Base-by-base conservation (phyloP, 2,888 invertebrate species). In the Lochmaea capreae region DNA sequence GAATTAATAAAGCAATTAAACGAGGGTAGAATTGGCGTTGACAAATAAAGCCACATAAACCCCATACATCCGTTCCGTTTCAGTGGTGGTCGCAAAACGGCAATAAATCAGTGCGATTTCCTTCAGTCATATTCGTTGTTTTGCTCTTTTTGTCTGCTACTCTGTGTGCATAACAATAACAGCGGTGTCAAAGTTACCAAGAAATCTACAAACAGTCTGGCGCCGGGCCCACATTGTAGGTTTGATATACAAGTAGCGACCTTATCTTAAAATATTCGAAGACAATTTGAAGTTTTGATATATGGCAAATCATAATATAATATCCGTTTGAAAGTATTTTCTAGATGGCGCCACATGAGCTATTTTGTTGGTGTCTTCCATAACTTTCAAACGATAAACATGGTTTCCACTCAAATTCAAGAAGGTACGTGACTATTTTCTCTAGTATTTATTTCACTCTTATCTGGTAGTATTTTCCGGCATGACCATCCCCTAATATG, bases 31-130 rank as follows among this genome's bases (percentile, higher is more conserved):
- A 79, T 78, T 78, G 79, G 76, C 79, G 77, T 80, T 80, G 80
- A 80, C 79, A 79, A 79, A 79, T 79, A 75, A 74, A 76, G 78
- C 79, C 79, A 73, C 79, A 78, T 76, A 74, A 76, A 77, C 77
- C 78, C 79, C 74, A 79, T 79, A 80, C 79, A 49, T 80, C 79
- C 78, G 76, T 79, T 71, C 72, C 76, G 76, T 78, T 79, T 76
- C 71, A 79, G 74, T 66, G 74, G 68, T 73, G 73, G 73, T 75
- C 77, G 65, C 78, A 75, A 74, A 80, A 78, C 78, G 79, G 74
- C 73, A 73, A 79, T 80, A 79, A 80, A 80, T 80, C 80, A 78
- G 77, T 70, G 68, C 74, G 72, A 74, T 74, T 76, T 67, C 70
- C 72, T 72, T 76, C 74, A 70, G 62, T 75, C 72, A 78, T 75